Conservation (phyloP, 2,113 vertebrate genomes). For the Myrmecobius fasciatus region DNA sequence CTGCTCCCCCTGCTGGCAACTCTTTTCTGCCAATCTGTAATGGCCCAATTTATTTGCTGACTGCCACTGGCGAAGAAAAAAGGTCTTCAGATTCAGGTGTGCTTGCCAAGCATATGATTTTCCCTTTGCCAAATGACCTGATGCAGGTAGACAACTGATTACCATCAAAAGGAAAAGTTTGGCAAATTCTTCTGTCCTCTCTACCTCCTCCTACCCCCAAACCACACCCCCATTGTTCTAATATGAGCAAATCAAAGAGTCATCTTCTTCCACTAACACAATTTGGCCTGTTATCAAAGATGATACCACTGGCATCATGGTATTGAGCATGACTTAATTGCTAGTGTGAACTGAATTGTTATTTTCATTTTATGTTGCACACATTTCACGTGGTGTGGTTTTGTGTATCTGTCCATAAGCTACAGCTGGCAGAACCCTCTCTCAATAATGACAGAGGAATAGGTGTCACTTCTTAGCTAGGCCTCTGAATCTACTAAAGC, state of each 20-base stretch:
- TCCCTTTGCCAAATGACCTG: neutral
- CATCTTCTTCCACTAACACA: neutral
- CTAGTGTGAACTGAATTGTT: neutral
- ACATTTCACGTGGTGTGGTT: neutral
- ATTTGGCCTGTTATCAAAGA: neutral
- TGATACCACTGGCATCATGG: neutral
- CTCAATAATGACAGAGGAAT: neutral
- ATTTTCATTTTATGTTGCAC: neutral
- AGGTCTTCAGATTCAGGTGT: conserved; percentile 3
- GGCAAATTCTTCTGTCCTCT: conserved; percentile 10
- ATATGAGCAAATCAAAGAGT: neutral
- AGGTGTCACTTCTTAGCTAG: neutral
- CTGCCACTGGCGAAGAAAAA: conserved; percentile 21
- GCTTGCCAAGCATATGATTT: neutral
- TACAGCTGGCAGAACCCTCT: neutral
- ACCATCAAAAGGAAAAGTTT: neutral
- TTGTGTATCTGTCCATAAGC: neutral
- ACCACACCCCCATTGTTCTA: neutral
- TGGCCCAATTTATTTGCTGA: neutral
- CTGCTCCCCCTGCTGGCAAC: conserved; percentile 1
- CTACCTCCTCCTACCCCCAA: neutral
- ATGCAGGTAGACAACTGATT: conserved; percentile 6
- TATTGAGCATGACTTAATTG: neutral
- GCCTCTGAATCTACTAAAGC: neutral
- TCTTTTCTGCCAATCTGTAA: conserved; percentile 4